Base-by-base conservation (phyloP, 2,888 invertebrate species). In the Tenodera sinensis region DNA sequence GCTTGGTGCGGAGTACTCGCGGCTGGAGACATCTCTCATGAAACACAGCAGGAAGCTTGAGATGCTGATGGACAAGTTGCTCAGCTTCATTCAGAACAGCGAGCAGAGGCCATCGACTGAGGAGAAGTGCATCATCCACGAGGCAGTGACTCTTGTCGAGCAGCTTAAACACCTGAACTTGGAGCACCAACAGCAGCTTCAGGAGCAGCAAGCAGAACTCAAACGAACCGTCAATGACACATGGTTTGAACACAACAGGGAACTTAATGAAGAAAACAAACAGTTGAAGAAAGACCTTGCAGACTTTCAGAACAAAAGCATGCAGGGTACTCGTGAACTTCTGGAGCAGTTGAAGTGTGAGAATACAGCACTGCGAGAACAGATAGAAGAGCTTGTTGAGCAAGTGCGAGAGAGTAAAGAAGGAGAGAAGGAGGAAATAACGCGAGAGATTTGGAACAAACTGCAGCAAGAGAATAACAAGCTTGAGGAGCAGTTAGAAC, bases 21-120 rank as follows among this genome's bases (percentile, higher is more conserved):
- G 85, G 83, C 71, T 90, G 34, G 90, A 90, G 83, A 30, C 28
- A 12, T 47, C 89, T 15, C 47, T 90, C 20, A 34, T 87, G 7
- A 89, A 88, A 28, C 90, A 91, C 71, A 90, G 90, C 82, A 86
- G 88, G 15, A 89, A 89, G 47, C 83, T 91, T 28, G 90, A 90
- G 83, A 27, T 83, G 27, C 84, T 90, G 28, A 87, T 89, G 42
- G 47, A 88, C 15, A 90, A 89, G 27, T 87, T 91, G 15, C 89
- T 90, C 28, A 71, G 54, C 25, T 71, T 71, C 6, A 25, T 25
- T 9, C 34, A 47, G 14, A 88, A 88, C 82, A 81, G 87, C 20
- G 89, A 89, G 1, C 84, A 28, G n/a, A 30, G 89, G 6, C 27
- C 83, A 27, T n/a, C 71, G 34, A 89, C 84, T 15, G 90, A 90